Conservation (phyloP, 2,797 vertebrate genomes). For the Parauchenoglanis punctatus region DNA sequence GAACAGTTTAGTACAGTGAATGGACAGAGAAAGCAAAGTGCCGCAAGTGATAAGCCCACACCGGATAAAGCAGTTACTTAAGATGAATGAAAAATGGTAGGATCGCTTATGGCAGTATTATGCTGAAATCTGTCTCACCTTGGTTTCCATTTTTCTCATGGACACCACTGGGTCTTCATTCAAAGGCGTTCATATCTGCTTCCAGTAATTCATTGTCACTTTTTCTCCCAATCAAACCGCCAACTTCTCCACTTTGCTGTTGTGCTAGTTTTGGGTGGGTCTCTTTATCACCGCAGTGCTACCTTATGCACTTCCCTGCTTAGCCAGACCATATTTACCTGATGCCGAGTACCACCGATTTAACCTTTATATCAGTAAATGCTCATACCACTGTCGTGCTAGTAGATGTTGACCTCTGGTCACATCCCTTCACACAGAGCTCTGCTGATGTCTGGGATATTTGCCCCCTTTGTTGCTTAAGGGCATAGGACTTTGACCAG, state of each 20-base stretch:
- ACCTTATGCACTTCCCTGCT: not conserved
- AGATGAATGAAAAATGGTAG: not conserved
- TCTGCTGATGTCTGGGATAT: constrained; percentile 37
- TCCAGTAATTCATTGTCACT: not conserved
- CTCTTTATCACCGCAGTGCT: not conserved
- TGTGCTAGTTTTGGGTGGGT: not conserved
- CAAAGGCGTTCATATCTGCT: not conserved
- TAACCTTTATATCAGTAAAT: not conserved
- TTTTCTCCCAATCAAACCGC: not conserved
- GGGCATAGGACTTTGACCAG: constrained; percentile 45
- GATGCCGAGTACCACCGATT: not conserved
- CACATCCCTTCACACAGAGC: constrained; percentile 9
- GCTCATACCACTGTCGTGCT: not conserved
- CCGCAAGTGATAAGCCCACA: not conserved
- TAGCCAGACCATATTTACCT: not conserved
- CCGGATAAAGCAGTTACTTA: not conserved
- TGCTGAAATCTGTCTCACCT: not conserved
- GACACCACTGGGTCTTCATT: not conserved
- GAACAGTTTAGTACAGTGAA: not conserved
- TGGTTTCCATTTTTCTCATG: not conserved
- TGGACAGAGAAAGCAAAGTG: not conserved
- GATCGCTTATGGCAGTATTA: not conserved
- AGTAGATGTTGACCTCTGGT: not conserved
- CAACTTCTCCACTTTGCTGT: not conserved
- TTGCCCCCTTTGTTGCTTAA: constrained; percentile 38